Conservation (phyloP, 2,888 invertebrate species). For the Ditula angustiorana region DNA sequence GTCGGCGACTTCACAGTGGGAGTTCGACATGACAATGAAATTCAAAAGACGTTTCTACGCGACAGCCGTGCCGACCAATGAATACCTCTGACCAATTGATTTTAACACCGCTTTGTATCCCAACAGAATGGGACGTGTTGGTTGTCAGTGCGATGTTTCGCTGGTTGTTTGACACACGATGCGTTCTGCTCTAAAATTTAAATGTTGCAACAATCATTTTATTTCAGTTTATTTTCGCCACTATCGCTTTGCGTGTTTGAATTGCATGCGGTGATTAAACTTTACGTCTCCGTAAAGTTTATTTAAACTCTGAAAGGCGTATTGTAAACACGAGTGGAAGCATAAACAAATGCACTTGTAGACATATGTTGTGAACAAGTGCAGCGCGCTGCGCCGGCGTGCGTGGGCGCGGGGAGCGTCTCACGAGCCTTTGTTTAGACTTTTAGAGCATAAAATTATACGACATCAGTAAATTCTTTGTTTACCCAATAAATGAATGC, state of each 20-base stretch:
- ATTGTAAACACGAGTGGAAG: slow-evolving; percentile 69
- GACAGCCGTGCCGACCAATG: slow-evolving; percentile 55
- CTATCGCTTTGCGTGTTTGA: slow-evolving; percentile 44
- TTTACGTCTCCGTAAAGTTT: slow-evolving; percentile 58
- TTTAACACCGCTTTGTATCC: slow-evolving; percentile 70
- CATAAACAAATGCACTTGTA: slow-evolving; percentile 78
- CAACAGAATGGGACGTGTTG: slow-evolving; percentile 37
- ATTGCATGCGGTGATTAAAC: slow-evolving; percentile 54
- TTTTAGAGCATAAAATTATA: slow-evolving; percentile 85
- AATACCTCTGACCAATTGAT: slow-evolving; percentile 82
- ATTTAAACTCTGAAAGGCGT: slow-evolving; percentile 65
- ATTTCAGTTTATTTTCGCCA: slow-evolving; percentile 47
- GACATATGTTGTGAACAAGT: slow-evolving; percentile 76
- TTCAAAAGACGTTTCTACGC: slow-evolving; percentile 66
- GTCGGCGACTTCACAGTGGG: slow-evolving; percentile 73
- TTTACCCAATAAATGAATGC: slow-evolving; percentile 79
- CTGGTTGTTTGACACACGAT: slow-evolving; percentile 52
- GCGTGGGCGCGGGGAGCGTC: slow-evolving; percentile 47
- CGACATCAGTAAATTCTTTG: slow-evolving; percentile 83
- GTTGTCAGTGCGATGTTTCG: slow-evolving; percentile 27
- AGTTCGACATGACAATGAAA: slow-evolving; percentile 67
- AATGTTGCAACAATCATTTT: slow-evolving; percentile 11
- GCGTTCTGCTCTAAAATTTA: slow-evolving; percentile 48
- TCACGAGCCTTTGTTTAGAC: slow-evolving; percentile 82
- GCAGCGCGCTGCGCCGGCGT: slow-evolving; percentile 59